Evolutionary conservation across 2,797 vertebrate genomes (phyloP), one percentile per base, ranked within the genome.

Genomic region (Peromyscus eremicus): DNA sequence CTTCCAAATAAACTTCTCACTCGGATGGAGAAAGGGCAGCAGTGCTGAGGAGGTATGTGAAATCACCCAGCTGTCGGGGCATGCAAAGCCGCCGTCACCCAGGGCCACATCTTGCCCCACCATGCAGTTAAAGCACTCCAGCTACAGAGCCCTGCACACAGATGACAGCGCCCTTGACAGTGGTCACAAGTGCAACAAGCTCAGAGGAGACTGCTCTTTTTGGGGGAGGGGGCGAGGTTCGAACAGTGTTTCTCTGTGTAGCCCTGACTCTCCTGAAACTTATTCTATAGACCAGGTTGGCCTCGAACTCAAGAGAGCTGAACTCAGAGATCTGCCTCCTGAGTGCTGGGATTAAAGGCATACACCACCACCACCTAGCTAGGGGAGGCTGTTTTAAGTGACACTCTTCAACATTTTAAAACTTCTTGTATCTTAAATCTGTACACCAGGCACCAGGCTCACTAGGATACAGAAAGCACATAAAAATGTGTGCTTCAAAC

Each of bases 401-500:
- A 87, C 43, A 91, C 55, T 87, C 75, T 60, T 70, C 52, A 71
- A 89, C 66, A 89, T 57, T 52, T 93, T 1, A 2, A 46, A 95
- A 93, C 46, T 27, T 49, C 85, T 43, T 79, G 0, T 46, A 73
- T 89, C 40, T n/a, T 34, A 94, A 94, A 66, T 70, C 87, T 73
- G 43, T 57, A 60, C 92, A 96, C 40, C 19, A 85, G 21, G 37
- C 57, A 79, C 55, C 83, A 73, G 37, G 46, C 40, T 92, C 82
- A 60, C 68, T 75, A 27, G 55, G 79, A 55, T 60, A 89, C 17
- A 13, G 34, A 55, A 6, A 49, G 32, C 46, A 79, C 29, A 75
- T n/a, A 46, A 86, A 95, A 94, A 89, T 66, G 34, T 79, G 57
- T 52, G 32, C 83, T 93, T 92, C 49, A 91, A 93, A 81, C 43